These are phyloP conservation scores for Ptychochromis oligacanthus DNA, from an alignment of 2,113 vertebrate species.

Conservation along the genomic window DNA sequence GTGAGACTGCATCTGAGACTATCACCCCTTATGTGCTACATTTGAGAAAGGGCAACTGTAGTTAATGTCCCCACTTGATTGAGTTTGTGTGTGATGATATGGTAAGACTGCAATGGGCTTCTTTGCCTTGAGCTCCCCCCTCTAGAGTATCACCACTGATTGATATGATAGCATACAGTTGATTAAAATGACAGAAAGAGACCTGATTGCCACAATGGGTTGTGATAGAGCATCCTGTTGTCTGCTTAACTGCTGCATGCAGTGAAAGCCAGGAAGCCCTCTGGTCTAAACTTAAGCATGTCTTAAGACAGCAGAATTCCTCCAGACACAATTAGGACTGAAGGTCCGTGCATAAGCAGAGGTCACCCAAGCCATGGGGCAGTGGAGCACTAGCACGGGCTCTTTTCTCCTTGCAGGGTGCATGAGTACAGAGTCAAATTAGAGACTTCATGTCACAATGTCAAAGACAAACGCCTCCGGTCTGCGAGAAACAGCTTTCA, in stretches of 20 bases:
- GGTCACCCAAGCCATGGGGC: conserved; percentile 68
- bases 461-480: conserved; percentile 70
- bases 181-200: conserved; percentile 12
- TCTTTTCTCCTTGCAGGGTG: conserved; percentile 66
- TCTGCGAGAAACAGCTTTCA: conserved; percentile 48
- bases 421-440: conserved; percentile 77
- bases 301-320: conserved; percentile 64
- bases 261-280: conserved; percentile 20
- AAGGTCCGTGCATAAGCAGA: conserved; percentile 63
- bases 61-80: too few relatives aligned
- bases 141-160: background rate
- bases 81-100: background rate
- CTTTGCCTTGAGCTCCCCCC: background rate
- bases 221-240: background rate
- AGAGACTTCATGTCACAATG: conserved; percentile 76
- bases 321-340: conserved; percentile 74
- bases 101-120: background rate
- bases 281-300: conserved; percentile 39
- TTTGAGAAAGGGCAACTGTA: too few relatives aligned
- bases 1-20: background rate
- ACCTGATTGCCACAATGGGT: background rate
- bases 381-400: conserved; percentile 39
- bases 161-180: background rate
- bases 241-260: conserved; percentile 5
- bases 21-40: background rate